Conservation (phyloP, 2,113 vertebrate genomes). For the Gyps fulvus region DNA sequence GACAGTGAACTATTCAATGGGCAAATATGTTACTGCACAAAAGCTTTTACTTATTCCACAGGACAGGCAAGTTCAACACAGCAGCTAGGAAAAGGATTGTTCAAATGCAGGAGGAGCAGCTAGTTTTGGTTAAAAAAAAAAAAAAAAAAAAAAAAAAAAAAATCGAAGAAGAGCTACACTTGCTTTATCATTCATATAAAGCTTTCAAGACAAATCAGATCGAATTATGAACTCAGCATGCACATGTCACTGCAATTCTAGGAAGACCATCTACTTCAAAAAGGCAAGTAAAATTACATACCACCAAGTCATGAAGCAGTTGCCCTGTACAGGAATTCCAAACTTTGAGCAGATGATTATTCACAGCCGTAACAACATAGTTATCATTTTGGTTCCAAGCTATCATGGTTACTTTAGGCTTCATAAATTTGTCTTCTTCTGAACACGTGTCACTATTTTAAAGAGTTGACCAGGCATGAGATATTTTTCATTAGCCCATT, state of each 20-base stretch:
- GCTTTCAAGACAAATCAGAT: background rate
- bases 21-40: background rate
- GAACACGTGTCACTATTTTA: conserved; percentile 64
- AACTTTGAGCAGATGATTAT: conserved; percentile 96
- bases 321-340: conserved; percentile 94
- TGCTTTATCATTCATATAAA: background rate
- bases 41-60: background rate
- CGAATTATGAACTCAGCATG: background rate
- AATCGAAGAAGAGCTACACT: background rate
- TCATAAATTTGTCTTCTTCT: conserved; percentile 89
- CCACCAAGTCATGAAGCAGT: conserved; percentile 90
- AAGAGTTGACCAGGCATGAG: background rate
- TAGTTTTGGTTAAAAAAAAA: background rate
- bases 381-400: conserved; percentile 94
- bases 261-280: background rate
- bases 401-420: conserved; percentile 98
- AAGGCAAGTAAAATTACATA: conserved; percentile 61
- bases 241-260: background rate
- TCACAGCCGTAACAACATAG: conserved; percentile 94
- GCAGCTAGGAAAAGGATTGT: background rate
- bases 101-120: background rate
- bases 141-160: background rate
- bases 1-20: background rate
- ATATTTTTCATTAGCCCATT: background rate
- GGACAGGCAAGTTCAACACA: background rate